A percentile compares a stretch with the other conserved stretches of the same genome.
Conservation (phyloP, 2,888 invertebrate species). For the Pheosia gnoma region DNA sequence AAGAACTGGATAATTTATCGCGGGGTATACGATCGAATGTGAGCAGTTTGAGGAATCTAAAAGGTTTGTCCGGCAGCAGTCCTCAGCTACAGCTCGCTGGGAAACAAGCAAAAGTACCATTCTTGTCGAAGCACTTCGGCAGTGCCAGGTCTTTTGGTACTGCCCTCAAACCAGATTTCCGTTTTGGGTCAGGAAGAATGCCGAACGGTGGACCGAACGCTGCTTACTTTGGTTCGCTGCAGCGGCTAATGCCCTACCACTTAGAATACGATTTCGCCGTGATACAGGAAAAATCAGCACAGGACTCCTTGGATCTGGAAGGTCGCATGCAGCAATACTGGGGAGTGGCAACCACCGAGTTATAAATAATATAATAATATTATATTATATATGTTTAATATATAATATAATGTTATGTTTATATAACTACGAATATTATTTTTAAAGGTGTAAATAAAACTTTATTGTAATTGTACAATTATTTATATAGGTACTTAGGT, state of each 20-base stretch:
- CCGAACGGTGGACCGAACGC: constrained; percentile 92
- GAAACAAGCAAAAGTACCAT: constrained; percentile 78
- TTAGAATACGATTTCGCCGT: constrained; percentile 93
- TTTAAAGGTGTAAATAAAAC: constrained; percentile 73
- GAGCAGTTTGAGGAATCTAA: constrained; percentile 81
- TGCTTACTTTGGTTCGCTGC: constrained; percentile 93
- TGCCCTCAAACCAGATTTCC: constrained; percentile 83
- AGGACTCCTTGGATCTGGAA: constrained; percentile 92
- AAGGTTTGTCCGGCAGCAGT: constrained; percentile 88
- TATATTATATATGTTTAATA: too few species aligned
- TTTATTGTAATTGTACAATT: constrained; percentile 63
- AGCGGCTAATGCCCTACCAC: constrained; percentile 91
- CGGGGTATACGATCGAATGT: constrained; percentile 84
- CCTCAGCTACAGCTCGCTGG: constrained; percentile 85
- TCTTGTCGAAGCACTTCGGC: constrained; percentile 90
- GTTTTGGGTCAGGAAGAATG: constrained; percentile 84
- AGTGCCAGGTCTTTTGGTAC: constrained; percentile 92
- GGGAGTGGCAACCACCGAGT: constrained; percentile 94
- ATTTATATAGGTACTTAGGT: constrained; percentile 75
- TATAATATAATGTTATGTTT: too few species aligned
- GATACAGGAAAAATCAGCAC: constrained; percentile 89
- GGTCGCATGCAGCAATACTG: constrained; percentile 95
- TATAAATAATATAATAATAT: constrained; percentile 72
- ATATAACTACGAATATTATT: constrained; percentile 22
- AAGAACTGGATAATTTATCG: constrained; percentile 92